Conservation (phyloP, 2,113 vertebrate species). For the Panthera uncia region DNA sequence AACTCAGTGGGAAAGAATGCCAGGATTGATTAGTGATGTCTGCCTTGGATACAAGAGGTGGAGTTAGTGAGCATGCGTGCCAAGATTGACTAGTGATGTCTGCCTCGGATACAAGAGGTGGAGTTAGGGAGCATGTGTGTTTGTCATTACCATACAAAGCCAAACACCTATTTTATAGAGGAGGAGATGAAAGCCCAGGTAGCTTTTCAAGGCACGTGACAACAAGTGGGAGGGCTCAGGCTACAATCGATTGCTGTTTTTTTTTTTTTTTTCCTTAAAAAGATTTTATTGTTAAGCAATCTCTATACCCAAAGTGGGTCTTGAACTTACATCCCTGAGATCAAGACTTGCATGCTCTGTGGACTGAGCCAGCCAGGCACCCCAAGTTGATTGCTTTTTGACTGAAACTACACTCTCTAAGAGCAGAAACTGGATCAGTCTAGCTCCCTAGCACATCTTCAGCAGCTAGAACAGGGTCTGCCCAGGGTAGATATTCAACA, state of each 20-base stretch:
- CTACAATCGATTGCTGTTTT: background rate
- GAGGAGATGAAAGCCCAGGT: background rate
- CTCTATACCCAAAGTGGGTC: background rate
- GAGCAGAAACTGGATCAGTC: background rate
- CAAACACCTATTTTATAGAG: background rate
- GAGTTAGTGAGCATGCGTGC: background rate
- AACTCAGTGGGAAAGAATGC: background rate
- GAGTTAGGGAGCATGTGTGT: rapidly evolving
- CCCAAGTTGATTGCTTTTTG: background rate
- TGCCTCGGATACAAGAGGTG: too few relatives aligned
- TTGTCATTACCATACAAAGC: background rate
- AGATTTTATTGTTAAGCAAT: background rate
- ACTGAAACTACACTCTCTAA: background rate
- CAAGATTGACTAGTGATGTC: too few relatives aligned
- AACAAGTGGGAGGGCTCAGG: background rate
- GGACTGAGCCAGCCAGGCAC: background rate
- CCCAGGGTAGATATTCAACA: background rate
- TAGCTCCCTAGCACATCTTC: background rate
- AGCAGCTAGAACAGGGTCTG: background rate
- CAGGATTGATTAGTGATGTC: background rate
- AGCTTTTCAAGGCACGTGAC: background rate
- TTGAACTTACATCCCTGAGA: background rate
- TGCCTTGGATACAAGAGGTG: background rate
- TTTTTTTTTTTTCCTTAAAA: background rate
- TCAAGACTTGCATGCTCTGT: background rate